Evolutionary conservation across 1,140 invertebrate species (phyloP).

Genomic region (Drosophila lacertosa): DNA sequence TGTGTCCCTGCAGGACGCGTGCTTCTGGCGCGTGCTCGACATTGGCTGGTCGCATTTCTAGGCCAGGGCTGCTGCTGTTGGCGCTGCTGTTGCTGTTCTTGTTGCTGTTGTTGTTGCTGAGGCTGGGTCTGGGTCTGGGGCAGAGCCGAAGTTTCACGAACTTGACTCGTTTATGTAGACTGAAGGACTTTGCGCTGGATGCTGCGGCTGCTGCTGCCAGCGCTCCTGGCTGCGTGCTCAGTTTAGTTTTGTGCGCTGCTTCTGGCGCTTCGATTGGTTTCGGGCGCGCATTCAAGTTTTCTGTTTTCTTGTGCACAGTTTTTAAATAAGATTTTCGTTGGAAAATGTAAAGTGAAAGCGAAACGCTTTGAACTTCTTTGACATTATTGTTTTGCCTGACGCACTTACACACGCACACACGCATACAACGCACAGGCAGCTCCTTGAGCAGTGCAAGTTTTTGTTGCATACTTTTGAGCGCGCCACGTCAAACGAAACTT

Average conservation of each 20-base stretch:
- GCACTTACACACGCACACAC: background rate
- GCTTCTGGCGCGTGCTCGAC: slow-evolving; percentile 36
- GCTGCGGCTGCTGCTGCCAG: slow-evolving; percentile 50
- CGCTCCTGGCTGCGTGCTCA: slow-evolving; percentile 53
- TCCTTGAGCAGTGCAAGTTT: slow-evolving; percentile 25
- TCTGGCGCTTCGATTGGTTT: slow-evolving; percentile 47
- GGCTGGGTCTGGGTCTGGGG: background rate
- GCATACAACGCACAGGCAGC: background rate
- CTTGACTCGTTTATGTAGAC: slow-evolving; percentile 41
- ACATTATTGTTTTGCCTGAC: background rate
- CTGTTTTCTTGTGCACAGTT: slow-evolving; percentile 47
- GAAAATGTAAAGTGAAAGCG: slow-evolving; percentile 50
- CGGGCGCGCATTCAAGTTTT: slow-evolving; percentile 47
- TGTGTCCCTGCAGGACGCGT: background rate
- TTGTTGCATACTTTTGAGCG: slow-evolving; percentile 47
- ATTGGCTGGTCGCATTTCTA: slow-evolving; percentile 61
- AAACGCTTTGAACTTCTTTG: slow-evolving; percentile 32
- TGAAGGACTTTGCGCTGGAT: slow-evolving; percentile 52
- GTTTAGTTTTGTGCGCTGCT: slow-evolving; percentile 71
- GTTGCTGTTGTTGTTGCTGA: too few relatives aligned
- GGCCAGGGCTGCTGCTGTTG: slow-evolving; percentile 65
- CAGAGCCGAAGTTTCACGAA: slow-evolving; percentile 67
- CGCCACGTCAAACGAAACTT: slow-evolving; percentile 16
- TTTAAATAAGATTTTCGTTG: slow-evolving; percentile 30
- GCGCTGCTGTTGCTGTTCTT: too few relatives aligned